Conservation (phyloP, 2,113 vertebrate genomes). For the Poeciliopsis occidentalis region DNA sequence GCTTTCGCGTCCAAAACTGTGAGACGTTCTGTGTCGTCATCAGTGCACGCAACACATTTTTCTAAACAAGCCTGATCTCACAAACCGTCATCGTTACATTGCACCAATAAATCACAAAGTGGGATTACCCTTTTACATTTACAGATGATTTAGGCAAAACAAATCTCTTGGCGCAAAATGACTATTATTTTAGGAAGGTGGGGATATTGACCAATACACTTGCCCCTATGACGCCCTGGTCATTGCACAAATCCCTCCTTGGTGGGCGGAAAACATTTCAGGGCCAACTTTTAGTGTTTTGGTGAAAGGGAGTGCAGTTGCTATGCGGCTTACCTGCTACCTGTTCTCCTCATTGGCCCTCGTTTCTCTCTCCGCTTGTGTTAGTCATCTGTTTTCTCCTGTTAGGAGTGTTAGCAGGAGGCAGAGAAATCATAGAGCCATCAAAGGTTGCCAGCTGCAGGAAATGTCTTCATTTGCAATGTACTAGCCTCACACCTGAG, state of each 20-base stretch:
- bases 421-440: conserved; percentile 72
- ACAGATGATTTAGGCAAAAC: too few relatives aligned
- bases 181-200: too few relatives aligned
- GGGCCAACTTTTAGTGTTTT: background rate
- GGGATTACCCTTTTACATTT: background rate
- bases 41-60: background rate
- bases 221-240: background rate
- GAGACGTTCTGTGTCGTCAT: too few relatives aligned
- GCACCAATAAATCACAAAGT: background rate
- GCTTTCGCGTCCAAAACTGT: too few relatives aligned
- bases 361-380: conserved; percentile 26
- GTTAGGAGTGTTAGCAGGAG: conserved; percentile 57
- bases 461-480: conserved; percentile 77
- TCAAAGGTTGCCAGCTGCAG: conserved; percentile 74
- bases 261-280: background rate
- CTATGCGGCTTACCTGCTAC: background rate
- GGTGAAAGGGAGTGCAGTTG: background rate
- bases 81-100: background rate
- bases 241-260: background rate
- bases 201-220: background rate
- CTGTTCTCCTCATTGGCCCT: conserved; percentile 19
- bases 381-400: conserved; percentile 50
- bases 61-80: background rate
- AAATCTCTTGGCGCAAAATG: too few relatives aligned
- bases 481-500: conserved; percentile 70